phyloP scores from a whole-genome alignment of 2,888 invertebrate species.

The Drosophila flavopinicola region DNA sequence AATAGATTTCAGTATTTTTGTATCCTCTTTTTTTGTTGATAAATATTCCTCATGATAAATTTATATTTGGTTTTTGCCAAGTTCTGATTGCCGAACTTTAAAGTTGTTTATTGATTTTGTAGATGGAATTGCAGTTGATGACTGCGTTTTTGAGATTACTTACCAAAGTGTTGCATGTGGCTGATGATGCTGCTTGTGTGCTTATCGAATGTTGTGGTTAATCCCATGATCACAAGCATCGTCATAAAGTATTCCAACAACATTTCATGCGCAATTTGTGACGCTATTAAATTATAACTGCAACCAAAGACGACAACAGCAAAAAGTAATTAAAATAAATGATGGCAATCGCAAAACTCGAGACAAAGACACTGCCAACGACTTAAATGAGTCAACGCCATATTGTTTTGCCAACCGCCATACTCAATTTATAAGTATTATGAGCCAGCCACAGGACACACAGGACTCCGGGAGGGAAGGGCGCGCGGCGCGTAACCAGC shows the following conservation, averaged over 20 bases:
- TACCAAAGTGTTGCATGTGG: constrained; percentile 75
- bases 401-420: constrained; percentile 61
- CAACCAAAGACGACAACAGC: constrained; percentile 56
- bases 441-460: constrained; percentile 23
- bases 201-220: constrained; percentile 82
- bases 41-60: neutral
- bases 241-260: constrained; percentile 84
- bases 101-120: neutral
- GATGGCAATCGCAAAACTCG: constrained; percentile 72
- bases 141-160: constrained; percentile 47
- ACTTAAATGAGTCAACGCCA: constrained; percentile 59
- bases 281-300: constrained; percentile 77
- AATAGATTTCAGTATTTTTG: no score
- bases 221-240: constrained; percentile 84
- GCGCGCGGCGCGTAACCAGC: constrained; percentile 34
- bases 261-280: constrained; percentile 84
- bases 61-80: constrained; percentile 4
- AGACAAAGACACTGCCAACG: constrained; percentile 49
- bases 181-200: constrained; percentile 60
- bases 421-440: constrained; percentile 59
- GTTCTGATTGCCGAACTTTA: no score
- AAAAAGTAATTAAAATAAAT: constrained; percentile 79
- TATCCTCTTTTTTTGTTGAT: no score
- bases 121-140: constrained; percentile 14
- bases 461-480: neutral